Evolutionary conservation across 2,113 vertebrate species (phyloP).

Genomic region (Scortum barcoo): DNA sequence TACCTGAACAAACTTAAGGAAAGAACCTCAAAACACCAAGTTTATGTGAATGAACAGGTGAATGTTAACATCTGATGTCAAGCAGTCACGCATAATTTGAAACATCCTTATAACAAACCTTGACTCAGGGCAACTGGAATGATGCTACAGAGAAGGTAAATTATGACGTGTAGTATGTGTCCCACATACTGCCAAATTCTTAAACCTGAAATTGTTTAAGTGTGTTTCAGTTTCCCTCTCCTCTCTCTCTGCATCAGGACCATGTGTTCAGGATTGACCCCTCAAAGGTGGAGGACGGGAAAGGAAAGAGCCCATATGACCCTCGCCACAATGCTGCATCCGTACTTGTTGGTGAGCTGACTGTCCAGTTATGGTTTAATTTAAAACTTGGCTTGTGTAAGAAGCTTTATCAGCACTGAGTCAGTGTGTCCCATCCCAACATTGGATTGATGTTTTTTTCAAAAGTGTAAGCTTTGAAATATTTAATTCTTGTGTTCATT

Average conservation of each 20-base stretch:
- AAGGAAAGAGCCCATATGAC: constrained; percentile 96
- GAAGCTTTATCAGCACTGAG: background rate
- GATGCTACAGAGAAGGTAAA: background rate
- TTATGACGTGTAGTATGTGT: background rate
- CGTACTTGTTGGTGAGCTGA: constrained; percentile 89
- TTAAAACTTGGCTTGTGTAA: background rate
- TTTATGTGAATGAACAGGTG: constrained; percentile 1
- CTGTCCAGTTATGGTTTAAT: background rate
- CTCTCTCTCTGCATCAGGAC: constrained; percentile 83
- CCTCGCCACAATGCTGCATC: constrained; percentile 91
- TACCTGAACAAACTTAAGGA: background rate
- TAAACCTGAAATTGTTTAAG: background rate
- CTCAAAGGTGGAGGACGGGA: constrained; percentile 88
- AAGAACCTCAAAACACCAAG: background rate
- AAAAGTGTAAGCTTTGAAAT: background rate
- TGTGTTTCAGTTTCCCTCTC: background rate
- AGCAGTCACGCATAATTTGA: background rate
- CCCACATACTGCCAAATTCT: background rate
- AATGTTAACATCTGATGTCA: background rate
- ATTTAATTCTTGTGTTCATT: background rate
- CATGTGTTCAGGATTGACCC: constrained; percentile 89
- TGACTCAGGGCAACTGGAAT: background rate
- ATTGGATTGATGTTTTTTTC: background rate
- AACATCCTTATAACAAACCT: background rate
- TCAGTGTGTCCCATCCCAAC: too few species aligned